Conservation (phyloP, 1,140 invertebrate species). For the Bombus fervidus region DNA sequence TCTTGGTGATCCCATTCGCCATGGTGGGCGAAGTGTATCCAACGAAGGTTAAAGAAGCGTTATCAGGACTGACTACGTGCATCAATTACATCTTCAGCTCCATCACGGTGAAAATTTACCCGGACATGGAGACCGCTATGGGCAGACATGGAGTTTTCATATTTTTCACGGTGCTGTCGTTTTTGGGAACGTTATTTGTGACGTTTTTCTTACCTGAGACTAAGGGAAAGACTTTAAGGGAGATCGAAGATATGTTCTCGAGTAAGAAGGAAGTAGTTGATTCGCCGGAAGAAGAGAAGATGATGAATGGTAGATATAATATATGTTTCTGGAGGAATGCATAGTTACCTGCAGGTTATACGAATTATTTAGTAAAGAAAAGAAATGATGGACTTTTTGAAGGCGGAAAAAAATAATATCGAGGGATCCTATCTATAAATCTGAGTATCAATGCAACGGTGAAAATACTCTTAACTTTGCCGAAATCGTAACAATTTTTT, state of each 20-base stretch:
- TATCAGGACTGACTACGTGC: slow-evolving; percentile 86
- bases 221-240: slow-evolving; percentile 88
- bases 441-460: neutral
- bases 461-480: neutral
- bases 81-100: slow-evolving; percentile 89
- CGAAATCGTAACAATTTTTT: too few relatives aligned
- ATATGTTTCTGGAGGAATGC: neutral
- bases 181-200: slow-evolving; percentile 88
- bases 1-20: slow-evolving; percentile 87
- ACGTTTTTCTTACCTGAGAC: slow-evolving; percentile 90
- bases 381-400: neutral
- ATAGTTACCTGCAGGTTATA: neutral
- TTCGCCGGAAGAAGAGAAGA: neutral
- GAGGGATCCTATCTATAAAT: neutral
- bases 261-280: slow-evolving; percentile 56
- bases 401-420: neutral
- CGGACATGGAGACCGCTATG: slow-evolving; percentile 83
- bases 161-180: slow-evolving; percentile 87
- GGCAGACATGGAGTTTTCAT: slow-evolving; percentile 87
- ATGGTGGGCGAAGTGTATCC: slow-evolving; percentile 90
- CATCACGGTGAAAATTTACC: slow-evolving; percentile 88
- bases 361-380: neutral
- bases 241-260: slow-evolving; percentile 86
- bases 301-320: neutral
- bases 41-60: slow-evolving; percentile 85